These are phyloP conservation scores for Glareola pratincola DNA, from an alignment of 2,113 vertebrate genomes.

Conservation along the genomic window DNA sequence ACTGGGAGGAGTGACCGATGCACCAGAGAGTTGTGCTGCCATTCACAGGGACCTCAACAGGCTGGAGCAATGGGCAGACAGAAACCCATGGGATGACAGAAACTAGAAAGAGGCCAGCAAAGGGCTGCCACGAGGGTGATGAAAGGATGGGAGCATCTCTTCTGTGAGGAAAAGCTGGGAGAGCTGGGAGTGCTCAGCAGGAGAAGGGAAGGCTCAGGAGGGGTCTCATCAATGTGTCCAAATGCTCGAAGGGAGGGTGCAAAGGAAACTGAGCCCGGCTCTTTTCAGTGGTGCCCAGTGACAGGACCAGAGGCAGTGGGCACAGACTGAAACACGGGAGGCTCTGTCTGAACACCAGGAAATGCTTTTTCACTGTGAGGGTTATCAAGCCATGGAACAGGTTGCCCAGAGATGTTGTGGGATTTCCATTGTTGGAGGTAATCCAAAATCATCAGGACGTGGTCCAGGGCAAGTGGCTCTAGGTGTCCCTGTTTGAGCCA, in stretches of 20 bases:
- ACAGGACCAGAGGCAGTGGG: not conserved
- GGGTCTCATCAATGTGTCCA: not conserved
- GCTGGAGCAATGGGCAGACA: not conserved
- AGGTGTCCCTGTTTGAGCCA: not conserved
- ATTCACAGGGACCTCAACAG: not conserved
- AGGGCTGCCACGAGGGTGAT: not conserved
- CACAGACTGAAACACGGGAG: not conserved
- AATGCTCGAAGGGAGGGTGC: not conserved
- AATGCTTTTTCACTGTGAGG: not conserved
- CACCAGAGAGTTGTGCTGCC: not conserved
- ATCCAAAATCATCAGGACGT: fast-evolving
- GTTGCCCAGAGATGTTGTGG: too few relatives aligned
- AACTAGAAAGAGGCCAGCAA: not conserved
- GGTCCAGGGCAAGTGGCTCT: not conserved
- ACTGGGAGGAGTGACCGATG: not conserved
- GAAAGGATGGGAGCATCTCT: not conserved
- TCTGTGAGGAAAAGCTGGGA: not conserved
- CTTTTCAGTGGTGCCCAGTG: not conserved
- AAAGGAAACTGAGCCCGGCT: not conserved
- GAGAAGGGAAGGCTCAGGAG: not conserved
- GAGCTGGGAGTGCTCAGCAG: not conserved
- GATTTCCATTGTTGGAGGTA: not conserved
- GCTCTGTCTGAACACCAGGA: not conserved
- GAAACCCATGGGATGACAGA: too few relatives aligned
- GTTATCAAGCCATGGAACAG: fast-evolving